Evolutionary conservation across 1,140 invertebrate genomes (phyloP).

Genomic region (Bombus waltoni): DNA sequence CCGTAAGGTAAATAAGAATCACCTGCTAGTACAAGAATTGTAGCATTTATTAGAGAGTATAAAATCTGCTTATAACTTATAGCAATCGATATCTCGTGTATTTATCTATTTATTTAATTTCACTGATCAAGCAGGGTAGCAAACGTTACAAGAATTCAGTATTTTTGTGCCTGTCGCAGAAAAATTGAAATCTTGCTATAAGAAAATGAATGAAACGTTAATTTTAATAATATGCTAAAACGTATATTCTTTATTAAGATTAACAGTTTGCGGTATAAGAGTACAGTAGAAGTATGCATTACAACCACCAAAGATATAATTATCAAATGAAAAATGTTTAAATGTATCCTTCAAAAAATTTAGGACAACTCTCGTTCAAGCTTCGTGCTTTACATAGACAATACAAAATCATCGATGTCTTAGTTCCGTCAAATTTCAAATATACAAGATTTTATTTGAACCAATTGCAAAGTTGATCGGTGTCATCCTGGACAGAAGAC

Average conservation of each 20-base stretch:
- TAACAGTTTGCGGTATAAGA: neutral
- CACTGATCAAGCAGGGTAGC: too few species aligned
- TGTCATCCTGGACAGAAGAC: neutral
- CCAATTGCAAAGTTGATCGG: neutral
- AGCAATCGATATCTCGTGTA: too few species aligned
- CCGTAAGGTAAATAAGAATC: too few species aligned
- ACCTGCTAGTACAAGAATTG: too few species aligned
- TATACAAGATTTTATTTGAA: neutral
- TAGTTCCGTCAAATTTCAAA: neutral
- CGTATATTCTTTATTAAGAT: conserved; percentile 33
- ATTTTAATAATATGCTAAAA: neutral
- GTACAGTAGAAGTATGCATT: neutral
- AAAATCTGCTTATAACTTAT: too few species aligned
- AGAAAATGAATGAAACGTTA: neutral
- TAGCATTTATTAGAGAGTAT: too few species aligned
- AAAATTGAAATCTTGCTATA: neutral
- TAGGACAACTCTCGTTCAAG: neutral
- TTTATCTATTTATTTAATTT: too few species aligned
- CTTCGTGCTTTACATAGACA: neutral
- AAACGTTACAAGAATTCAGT: neutral
- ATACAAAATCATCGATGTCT: neutral
- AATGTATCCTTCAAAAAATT: neutral
- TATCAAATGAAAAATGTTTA: neutral
- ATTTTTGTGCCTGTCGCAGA: neutral
- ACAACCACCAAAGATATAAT: neutral